A percentile compares a stretch with the other conserved stretches of the same genome.
These are phyloP conservation scores for Bos taurus DNA, from an alignment of 2,113 vertebrate genomes.

Conservation along the genomic window ARS-UCD2.0 NC_037357.1:125078001-125078500, in stretches of 20 bases:
- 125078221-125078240: background rate
- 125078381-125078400: background rate
- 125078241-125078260: background rate
- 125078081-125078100: background rate
- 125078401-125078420: background rate
- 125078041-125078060: background rate
- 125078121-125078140: background rate
- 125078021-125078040: background rate
- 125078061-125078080: background rate
- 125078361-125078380: background rate
- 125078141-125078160: background rate
- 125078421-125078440: constrained; percentile 22
- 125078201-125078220: background rate
- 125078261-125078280: background rate
- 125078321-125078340: background rate
- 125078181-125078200: background rate
- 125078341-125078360: background rate
- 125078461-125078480: background rate
- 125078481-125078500: background rate
- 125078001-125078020: background rate
- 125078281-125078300: background rate
- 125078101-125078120: background rate
- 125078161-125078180: constrained; percentile 17
- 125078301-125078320: background rate
- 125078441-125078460: background rate